These are phyloP conservation scores for Branchinecta lynchi DNA, from an alignment of 1,140 invertebrate genomes.

Conservation along the genomic window DNA sequence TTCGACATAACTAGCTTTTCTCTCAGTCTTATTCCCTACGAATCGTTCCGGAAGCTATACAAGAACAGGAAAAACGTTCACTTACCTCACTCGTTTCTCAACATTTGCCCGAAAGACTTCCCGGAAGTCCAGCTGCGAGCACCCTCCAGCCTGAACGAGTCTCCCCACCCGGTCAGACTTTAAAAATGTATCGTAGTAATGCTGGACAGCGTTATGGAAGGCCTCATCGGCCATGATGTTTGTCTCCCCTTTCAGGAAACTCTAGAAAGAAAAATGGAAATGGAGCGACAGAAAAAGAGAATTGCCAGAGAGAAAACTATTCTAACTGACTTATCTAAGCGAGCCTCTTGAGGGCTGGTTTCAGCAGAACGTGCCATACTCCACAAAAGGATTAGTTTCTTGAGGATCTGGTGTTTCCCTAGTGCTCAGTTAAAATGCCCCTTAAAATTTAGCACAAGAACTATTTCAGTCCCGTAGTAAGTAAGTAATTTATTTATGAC, in stretches of 20 bases:
- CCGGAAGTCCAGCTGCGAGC: slow-evolving; percentile 92
- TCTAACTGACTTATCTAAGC: too few relatives aligned
- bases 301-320: too few relatives aligned
- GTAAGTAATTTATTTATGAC: too few relatives aligned
- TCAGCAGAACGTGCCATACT: not conserved
- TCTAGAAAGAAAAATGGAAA: slow-evolving; percentile 36
- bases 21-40: too few relatives aligned
- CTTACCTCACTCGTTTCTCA: slow-evolving; percentile 79
- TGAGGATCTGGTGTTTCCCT: too few relatives aligned
- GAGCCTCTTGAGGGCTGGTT: slow-evolving; percentile 8
- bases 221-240: slow-evolving; percentile 97
- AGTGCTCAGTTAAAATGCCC: too few relatives aligned
- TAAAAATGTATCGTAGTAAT: slow-evolving; percentile 92
- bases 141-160: slow-evolving; percentile 93
- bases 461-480: too few relatives aligned
- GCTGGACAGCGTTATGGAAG: slow-evolving; percentile 95
- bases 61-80: not conserved
- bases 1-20: too few relatives aligned
- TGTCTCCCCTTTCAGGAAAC: slow-evolving; percentile 83
- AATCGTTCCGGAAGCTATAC: too few relatives aligned
- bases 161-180: slow-evolving; percentile 86
- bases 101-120: slow-evolving; percentile 97
- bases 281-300: too few relatives aligned
- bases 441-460: too few relatives aligned
- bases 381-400: too few relatives aligned